phyloP scores from a whole-genome alignment of 2,888 invertebrate species.

The Parochlus steinenii region DNA sequence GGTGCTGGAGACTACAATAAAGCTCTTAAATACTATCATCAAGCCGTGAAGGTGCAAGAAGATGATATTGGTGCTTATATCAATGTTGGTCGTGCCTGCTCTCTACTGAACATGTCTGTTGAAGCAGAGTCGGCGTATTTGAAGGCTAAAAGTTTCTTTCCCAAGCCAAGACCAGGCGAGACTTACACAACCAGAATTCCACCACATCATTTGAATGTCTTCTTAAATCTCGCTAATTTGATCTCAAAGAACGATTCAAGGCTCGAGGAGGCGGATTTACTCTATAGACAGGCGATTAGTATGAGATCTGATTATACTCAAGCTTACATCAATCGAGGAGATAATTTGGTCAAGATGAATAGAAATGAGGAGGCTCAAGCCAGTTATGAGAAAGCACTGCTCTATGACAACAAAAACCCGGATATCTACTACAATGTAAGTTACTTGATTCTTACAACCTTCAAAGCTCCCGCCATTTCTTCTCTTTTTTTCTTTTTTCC shows the following conservation, averaged over 20 bases:
- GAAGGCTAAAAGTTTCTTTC: constrained; percentile 73
- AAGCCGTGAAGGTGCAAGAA: constrained; percentile 82
- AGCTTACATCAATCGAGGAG: constrained; percentile 93
- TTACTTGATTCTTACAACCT: constrained; percentile 20
- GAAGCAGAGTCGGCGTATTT: constrained; percentile 89
- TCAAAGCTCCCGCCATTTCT: constrained; percentile 4
- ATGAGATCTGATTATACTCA: constrained; percentile 94
- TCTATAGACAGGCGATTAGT: constrained; percentile 89
- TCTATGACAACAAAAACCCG: constrained; percentile 85
- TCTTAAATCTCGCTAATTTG: constrained; percentile 84
- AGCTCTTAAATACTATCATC: constrained; percentile 79
- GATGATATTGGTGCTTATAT: constrained; percentile 96
- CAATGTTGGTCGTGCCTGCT: constrained; percentile 90
- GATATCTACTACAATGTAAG: constrained; percentile 84
- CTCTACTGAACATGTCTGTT: constrained; percentile 69
- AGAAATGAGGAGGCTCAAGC: constrained; percentile 87
- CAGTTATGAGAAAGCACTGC: constrained; percentile 81
- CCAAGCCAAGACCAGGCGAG: constrained; percentile 83
- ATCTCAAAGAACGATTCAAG: constrained; percentile 85
- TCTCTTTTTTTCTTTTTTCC: constrained; percentile 20
- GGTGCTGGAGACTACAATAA: constrained; percentile 48
- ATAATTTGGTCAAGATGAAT: constrained; percentile 87
- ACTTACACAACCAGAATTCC: constrained; percentile 91
- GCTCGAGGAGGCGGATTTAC: constrained; percentile 82
- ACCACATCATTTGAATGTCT: constrained; percentile 90